Base-by-base conservation (phyloP, 35 echinoderm and acorn worm genomes). In the Apostichopus japonicus region DNA sequence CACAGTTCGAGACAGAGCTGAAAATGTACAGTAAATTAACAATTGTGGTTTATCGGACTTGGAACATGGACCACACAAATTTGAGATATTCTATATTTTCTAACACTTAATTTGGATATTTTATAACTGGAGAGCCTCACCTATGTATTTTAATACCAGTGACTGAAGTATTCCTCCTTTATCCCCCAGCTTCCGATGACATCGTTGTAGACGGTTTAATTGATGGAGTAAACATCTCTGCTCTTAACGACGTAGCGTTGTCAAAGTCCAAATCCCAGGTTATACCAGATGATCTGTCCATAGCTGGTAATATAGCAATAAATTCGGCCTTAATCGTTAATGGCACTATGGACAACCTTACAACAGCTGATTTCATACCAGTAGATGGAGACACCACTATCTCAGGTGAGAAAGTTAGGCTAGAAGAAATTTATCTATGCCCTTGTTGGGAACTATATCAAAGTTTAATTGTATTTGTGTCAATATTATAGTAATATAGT, bases 141-240 rank as follows among this genome's bases (percentile, higher is more conserved):
- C 0, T 4, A 4, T 44, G 4, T 44, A 44, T 44, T 1, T 44
- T 44, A 1, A 33, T 13, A 9, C 5, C n/a, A 78, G 19, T 77
- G 5, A 78, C 51, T 22, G 51, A 22, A 23, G 1, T 19, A 2
- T 10, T 53, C 25, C 14, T 80, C 14, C 51, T 80, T 84, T 57
- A 72, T 53, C 19, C 16, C 72, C 19, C 58, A 91, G 90, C 56
- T 78, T 23, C 11, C 4, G 56, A 54, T 8, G 23, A 23, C 21
- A 58, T 79, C 73, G n/a, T 52, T 8, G 72, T 91, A 14, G 53
- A 91, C 24, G 90, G 72, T 56, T 33, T 78, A 10, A 79, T 91
- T 73, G 23, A 91, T 91, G 90, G 90, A 10, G 58, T 91, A 72
- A 91, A 91, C 90, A 91, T 91, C 90, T 61, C 90, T 11, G 55